A percentile compares a stretch with the other conserved stretches of the same genome.
Conservation (phyloP, 37 sponge, comb jelly and placozoan species). For the Tethya wilhelma region DNA sequence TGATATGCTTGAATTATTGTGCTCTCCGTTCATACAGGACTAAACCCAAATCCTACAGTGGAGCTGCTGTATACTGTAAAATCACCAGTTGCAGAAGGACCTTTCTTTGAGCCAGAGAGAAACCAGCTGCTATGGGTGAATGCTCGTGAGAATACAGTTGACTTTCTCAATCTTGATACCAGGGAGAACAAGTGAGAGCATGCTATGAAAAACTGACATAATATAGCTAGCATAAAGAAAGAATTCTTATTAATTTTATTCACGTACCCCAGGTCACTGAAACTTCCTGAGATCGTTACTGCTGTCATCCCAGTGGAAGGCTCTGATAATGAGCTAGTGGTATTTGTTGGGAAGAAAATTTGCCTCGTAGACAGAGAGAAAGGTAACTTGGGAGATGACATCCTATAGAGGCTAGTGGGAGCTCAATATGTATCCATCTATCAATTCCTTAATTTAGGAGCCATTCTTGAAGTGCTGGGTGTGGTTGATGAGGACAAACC, state of each 20-base stretch:
- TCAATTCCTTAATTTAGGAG: background rate
- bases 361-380: constrained; percentile 48
- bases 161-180: constrained; percentile 46
- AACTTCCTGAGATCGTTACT: constrained; percentile 35
- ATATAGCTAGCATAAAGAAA: too few relatives aligned
- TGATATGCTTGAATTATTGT: too few relatives aligned
- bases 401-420: too few relatives aligned
- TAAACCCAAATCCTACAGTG: constrained; percentile 10
- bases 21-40: too few relatives aligned
- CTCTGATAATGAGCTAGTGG: constrained; percentile 29
- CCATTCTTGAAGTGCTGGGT: background rate
- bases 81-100: constrained; percentile 51
- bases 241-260: too few relatives aligned
- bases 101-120: constrained; percentile 41
- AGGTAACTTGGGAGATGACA: too few relatives aligned
- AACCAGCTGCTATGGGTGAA: constrained; percentile 64
- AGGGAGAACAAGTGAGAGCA: constrained; percentile 33
- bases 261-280: too few relatives aligned
- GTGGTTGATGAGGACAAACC: constrained; percentile 5
- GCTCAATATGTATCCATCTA: too few relatives aligned
- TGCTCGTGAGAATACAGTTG: constrained; percentile 16
- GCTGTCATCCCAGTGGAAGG: constrained; percentile 43
- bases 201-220: too few relatives aligned
- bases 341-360: constrained; percentile 24
- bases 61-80: constrained; percentile 37